Percentiles rank a stretch among this genome's conserved stretches.
Conservation (phyloP, 2,113 vertebrate genomes). For the Aplodontia rufa region DNA sequence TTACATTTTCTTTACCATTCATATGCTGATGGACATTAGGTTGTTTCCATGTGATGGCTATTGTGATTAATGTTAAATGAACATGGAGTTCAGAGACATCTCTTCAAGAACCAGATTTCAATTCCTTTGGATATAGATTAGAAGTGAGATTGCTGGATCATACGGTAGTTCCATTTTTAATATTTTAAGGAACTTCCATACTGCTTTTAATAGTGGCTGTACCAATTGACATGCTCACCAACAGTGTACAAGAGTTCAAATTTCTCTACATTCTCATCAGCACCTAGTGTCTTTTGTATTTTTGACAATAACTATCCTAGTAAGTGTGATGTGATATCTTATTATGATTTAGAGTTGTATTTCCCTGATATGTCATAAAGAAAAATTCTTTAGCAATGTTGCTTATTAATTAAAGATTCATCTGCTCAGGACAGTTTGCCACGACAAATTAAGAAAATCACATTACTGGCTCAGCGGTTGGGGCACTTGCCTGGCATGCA, state of each 20-base stretch:
- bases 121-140: background rate
- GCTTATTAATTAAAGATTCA: background rate
- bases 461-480: too few relatives aligned
- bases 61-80: background rate
- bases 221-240: background rate
- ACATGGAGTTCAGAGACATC: background rate
- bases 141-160: background rate
- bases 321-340: background rate
- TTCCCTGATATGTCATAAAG: background rate
- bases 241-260: background rate
- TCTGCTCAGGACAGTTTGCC: conserved; percentile 13
- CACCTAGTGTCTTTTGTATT: background rate
- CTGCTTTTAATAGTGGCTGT: background rate
- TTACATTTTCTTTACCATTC: background rate
- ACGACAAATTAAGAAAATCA: conserved; percentile 40
- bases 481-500: too few relatives aligned
- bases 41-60: background rate
- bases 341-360: background rate
- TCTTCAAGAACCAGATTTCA: background rate
- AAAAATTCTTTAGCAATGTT: conserved; percentile 33
- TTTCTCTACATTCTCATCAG: background rate
- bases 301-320: background rate
- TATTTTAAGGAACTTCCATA: background rate
- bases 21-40: background rate
- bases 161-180: background rate